Base-by-base conservation (phyloP, 2,113 vertebrate genomes). In the Pycnonotus jocosus region DNA sequence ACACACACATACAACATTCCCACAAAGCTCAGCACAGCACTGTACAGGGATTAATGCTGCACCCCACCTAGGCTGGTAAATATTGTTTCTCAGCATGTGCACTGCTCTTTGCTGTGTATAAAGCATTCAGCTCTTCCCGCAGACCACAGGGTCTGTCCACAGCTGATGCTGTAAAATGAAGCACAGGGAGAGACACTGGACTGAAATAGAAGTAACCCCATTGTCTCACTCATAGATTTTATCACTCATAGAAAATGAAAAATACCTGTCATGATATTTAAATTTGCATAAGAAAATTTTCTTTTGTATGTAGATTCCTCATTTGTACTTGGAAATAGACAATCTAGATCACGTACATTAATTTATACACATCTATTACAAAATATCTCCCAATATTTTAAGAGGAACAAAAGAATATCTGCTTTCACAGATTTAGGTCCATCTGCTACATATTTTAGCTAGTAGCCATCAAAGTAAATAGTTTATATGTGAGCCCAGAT, bases 121-220 rank as follows among this genome's bases (percentile, higher is more conserved):
- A 81, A 92, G 11, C 25, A 15, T 53, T 61, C n/a, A 40, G 58
- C 20, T 72, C 57, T 66, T 58, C 22, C 54, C 8, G 6, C 50
- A 64, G 40, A 68, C 45, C 64, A 47, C 1, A 0, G 30, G 0
- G 0, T 15, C 57, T 27, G 33, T 56, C 76, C 61, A 13, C 35
- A 70, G 19, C 8, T 44, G 47, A 50, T 73, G 48, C 10, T 54
- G 69, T 51, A 65, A 86, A 74, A 64, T 33, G 18, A 82, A 83
- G 57, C 13, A 78, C 54, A 64, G 42, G 12, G 16, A 64, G 31
- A 76, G 28, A 40, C 19, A 3, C 11, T 21, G 38, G 33, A 21
- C 20, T 76, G 33, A 64, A 78, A 69, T 2, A 83, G 19, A 81
- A 37, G 25, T 15, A 53, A 56, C 12, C 9, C 10, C 30, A 37